A percentile compares a stretch with the other conserved stretches of the same genome.
These are phyloP conservation scores for Harpalus rubripes DNA, from an alignment of 2,888 invertebrate genomes.

Conservation along the genomic window DNA sequence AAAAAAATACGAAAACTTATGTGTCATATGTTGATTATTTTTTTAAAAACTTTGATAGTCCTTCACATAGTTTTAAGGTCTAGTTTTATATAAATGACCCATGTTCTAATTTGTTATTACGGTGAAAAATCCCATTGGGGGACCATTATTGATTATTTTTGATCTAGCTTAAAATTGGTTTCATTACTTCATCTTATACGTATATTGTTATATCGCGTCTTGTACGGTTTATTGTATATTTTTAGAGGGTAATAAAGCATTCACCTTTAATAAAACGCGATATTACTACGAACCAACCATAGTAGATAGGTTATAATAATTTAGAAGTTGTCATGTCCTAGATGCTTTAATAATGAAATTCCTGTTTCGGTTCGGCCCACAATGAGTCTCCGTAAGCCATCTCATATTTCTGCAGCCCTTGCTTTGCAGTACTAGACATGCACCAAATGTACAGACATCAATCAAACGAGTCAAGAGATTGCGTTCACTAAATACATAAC, in stretches of 20 bases:
- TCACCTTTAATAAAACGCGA: slow-evolving; percentile 59
- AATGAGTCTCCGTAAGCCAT: slow-evolving; percentile 54
- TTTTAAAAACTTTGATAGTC: no score
- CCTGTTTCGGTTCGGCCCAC: slow-evolving; percentile 51
- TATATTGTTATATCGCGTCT: not conserved
- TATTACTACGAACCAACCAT: slow-evolving; percentile 35
- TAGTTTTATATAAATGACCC: no score
- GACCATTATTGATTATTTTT: no score
- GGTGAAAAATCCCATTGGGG: no score
- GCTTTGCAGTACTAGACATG: slow-evolving; percentile 38
- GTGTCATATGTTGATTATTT: no score
- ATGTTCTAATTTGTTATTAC: no score
- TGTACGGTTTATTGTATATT: slow-evolving; percentile 25
- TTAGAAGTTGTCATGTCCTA: slow-evolving; percentile 57
- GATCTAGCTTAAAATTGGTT: no score
- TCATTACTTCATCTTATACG: no score
- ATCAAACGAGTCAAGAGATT: slow-evolving; percentile 54
- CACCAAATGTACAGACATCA: slow-evolving; percentile 56
- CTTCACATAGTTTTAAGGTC: no score
- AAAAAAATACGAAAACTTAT: no score
- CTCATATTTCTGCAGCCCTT: slow-evolving; percentile 48
- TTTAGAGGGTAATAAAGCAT: slow-evolving; percentile 35
- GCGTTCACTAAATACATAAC: slow-evolving; percentile 52
- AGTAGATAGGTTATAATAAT: slow-evolving; percentile 55
- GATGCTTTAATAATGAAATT: slow-evolving; percentile 60